Evolutionary conservation across 2,113 vertebrate genomes (phyloP), one percentile per base, ranked within the genome.

Genomic region (Neogobius melanostomus): DNA sequence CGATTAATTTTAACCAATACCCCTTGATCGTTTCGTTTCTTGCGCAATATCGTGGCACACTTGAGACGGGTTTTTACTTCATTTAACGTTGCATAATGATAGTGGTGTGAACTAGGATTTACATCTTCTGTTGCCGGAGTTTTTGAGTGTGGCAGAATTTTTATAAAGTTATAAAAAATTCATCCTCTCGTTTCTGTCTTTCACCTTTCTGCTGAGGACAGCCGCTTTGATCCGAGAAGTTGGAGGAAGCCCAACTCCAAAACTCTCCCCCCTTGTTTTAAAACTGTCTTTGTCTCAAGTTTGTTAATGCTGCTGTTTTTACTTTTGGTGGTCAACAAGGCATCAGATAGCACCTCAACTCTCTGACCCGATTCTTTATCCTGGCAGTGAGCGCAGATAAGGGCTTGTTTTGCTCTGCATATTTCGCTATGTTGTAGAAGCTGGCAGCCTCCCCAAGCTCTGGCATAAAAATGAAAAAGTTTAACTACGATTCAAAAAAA

Each of bases 211-310:
- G 75, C 75, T 6, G 53, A 75, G 68, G 72, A 80, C 53, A 50
- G 66, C 71, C 64, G 66, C 81, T 91, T 90, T 90, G 84, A 91
- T 89, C 81, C 80, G 65, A 56, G 74, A 28, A 21, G 48, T 61
- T 64, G 57, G 68, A 21, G 45, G 11, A 44, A 63, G 36, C 75
- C 59, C 52, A 65, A 72, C 5, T 71, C 60, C 66, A 46, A 70
- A 61, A 67, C 73, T 21, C 17, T 4, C 14, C 63, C 70, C n/a
- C 6, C 8, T 8, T 77, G 28, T 59, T 42, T 42, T 3, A 42
- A 42, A 14, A 11, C 56, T 44, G 59, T 61, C 59, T 61, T 61
- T 61, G 59, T 61, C 42, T 15, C 7, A 11, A 2, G 56, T 11
- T 57, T 36, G 54, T 43, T 45, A 61, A 69, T 56, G 9, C 4